Conservation (phyloP, 1,140 invertebrate species). For the Lordiphosa mommai region DNA sequence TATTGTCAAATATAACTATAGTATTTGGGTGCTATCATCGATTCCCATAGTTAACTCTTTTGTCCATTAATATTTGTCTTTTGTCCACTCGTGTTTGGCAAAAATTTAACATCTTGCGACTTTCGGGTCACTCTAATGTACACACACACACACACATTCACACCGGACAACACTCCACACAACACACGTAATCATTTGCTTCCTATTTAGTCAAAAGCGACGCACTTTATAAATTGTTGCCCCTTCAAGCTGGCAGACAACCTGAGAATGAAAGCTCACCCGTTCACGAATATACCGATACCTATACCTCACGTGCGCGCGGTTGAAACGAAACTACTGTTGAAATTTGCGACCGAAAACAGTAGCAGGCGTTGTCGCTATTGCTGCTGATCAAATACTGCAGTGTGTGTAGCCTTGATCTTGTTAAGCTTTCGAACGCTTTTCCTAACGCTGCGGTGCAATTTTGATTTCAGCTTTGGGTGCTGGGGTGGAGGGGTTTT, state of each 20-base stretch:
- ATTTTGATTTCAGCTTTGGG: background rate
- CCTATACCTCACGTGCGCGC: conserved; percentile 25
- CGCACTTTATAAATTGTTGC: conserved; percentile 22
- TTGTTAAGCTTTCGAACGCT: conserved; percentile 19
- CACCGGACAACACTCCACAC: background rate
- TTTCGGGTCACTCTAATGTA: conserved; percentile 6
- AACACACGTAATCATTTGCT: conserved; percentile 30
- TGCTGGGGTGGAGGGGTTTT: background rate
- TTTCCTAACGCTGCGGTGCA: conserved; percentile 9
- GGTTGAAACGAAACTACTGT: conserved; percentile 40
- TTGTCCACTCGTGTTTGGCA: background rate
- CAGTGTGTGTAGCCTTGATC: conserved; percentile 13
- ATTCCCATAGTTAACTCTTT: too few relatives aligned
- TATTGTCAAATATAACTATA: conserved; percentile 3
- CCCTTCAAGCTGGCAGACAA: background rate
- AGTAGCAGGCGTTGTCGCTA: conserved; percentile 7
- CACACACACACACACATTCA: background rate
- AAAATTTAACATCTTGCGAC: conserved; percentile 2
- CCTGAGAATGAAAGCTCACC: conserved; percentile 21
- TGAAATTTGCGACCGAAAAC: conserved; percentile 11
- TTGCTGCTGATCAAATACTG: conserved; percentile 1
- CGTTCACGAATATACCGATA: conserved; percentile 12
- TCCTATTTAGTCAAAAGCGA: conserved; percentile 31
- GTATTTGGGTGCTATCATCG: background rate
- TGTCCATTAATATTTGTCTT: too few relatives aligned